Conservation (phyloP, 2,888 invertebrate species). For the Seira ritae region DNA sequence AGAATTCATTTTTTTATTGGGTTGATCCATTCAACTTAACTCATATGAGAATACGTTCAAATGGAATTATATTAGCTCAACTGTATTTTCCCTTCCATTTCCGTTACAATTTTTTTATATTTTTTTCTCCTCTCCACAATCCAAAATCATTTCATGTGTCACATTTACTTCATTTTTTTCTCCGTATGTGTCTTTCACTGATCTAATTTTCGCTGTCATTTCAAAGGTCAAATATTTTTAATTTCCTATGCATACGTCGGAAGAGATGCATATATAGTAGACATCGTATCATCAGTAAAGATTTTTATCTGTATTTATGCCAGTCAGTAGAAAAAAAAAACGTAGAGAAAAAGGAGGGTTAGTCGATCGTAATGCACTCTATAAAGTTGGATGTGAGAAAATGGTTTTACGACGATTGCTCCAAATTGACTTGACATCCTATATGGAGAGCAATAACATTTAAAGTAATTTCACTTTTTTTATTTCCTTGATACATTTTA, state of each 20-base stretch:
- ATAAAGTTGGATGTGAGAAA: not conserved
- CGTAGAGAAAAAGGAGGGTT: no score
- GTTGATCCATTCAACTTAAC: not conserved
- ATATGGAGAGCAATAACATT: slow-evolving; percentile 48
- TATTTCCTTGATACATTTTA: not conserved
- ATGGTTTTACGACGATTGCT: slow-evolving; percentile 49
- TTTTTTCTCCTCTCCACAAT: slow-evolving; percentile 15
- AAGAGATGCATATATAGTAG: no score
- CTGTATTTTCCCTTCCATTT: no score
- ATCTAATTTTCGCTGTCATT: slow-evolving; percentile 52
- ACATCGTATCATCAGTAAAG: no score
- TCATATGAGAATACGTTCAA: not conserved
- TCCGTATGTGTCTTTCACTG: slow-evolving; percentile 36
- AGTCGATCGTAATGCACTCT: no score
- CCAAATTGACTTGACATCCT: slow-evolving; percentile 50
- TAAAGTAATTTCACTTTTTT: slow-evolving; percentile 23
- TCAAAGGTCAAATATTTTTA: slow-evolving; percentile 56
- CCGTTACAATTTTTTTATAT: slow-evolving; percentile 42
- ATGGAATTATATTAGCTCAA: not conserved
- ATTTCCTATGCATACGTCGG: slow-evolving; percentile 47
- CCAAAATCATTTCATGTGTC: slow-evolving; percentile 53
- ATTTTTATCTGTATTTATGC: no score
- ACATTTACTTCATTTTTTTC: slow-evolving; percentile 46
- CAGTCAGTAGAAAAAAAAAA: no score
- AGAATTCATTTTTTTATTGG: not conserved